These are phyloP conservation scores for Hipposideros larvatus DNA, from an alignment of 2,797 vertebrate genomes.

Conservation along the genomic window DNA sequence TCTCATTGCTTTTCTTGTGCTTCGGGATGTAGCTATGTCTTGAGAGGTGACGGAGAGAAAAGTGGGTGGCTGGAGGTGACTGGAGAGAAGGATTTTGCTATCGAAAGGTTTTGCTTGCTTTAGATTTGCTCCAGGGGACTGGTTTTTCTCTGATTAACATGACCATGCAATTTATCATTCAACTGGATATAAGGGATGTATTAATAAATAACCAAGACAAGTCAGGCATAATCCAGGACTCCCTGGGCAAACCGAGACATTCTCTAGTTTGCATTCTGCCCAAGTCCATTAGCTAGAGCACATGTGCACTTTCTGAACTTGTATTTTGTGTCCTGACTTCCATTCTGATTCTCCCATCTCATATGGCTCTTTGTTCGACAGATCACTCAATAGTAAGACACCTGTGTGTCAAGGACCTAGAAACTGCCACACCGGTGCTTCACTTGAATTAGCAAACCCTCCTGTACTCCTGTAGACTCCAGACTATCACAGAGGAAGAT, in stretches of 20 bases:
- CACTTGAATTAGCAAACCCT: not conserved
- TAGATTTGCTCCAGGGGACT: not conserved
- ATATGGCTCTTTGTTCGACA: not conserved
- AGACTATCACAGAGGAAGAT: not conserved
- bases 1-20: conserved; percentile 29
- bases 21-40: not conserved
- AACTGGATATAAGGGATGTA: not conserved
- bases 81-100: not conserved
- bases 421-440: not conserved
- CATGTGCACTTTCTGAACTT: not conserved
- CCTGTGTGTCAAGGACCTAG: not conserved
- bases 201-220: not conserved
- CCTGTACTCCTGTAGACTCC: not conserved
- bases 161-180: not conserved
- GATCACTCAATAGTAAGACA: not conserved
- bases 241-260: not conserved
- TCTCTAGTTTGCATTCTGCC: not conserved
- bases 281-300: not conserved
- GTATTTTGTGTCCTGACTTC: not conserved
- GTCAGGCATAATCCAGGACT: not conserved
- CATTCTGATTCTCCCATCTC: not conserved
- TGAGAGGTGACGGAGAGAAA: not conserved
- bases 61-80: not conserved
- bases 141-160: conserved; percentile 11
- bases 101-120: not conserved